phyloP scores from a whole-genome alignment of 2,113 vertebrate genomes.

The Scytalopus superciliaris region DNA sequence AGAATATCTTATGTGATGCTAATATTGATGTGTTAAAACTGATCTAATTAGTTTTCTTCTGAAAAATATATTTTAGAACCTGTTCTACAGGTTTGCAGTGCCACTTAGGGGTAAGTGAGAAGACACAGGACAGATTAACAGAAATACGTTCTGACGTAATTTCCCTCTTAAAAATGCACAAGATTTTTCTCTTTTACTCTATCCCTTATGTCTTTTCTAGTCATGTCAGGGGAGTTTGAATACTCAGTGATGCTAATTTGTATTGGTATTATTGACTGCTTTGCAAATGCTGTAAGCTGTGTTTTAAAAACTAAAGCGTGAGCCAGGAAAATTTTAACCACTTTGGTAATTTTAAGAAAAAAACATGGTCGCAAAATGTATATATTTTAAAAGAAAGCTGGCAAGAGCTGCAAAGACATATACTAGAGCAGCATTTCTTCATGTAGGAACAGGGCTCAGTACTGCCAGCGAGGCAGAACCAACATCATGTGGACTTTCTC shows the following conservation, averaged over 20 bases:
- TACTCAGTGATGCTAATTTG: slow-evolving; percentile 22
- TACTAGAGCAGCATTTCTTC: background rate
- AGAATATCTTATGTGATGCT: background rate
- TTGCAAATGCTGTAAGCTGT: background rate
- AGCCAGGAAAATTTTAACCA: background rate
- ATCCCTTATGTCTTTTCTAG: background rate
- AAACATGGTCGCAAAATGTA: background rate
- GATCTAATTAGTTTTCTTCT: slow-evolving; percentile 3
- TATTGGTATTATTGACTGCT: background rate
- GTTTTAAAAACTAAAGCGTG: background rate
- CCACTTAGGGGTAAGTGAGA: slow-evolving; percentile 10
- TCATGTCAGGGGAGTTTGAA: slow-evolving; percentile 3
- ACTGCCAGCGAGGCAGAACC: background rate
- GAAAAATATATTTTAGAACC: background rate
- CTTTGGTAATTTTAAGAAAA: background rate
- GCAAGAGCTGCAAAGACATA: background rate
- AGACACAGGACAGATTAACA: background rate
- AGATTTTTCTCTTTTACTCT: background rate
- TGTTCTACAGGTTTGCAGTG: background rate
- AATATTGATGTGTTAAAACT: background rate
- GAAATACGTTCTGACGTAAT: background rate
- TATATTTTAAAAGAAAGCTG: background rate
- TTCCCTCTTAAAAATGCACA: background rate
- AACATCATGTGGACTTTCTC: background rate
- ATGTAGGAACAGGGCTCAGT: background rate